Evolutionary conservation across 1,140 invertebrate species (phyloP), one percentile per base, ranked within the genome.

Genomic region (Spodoptera litura): DNA sequence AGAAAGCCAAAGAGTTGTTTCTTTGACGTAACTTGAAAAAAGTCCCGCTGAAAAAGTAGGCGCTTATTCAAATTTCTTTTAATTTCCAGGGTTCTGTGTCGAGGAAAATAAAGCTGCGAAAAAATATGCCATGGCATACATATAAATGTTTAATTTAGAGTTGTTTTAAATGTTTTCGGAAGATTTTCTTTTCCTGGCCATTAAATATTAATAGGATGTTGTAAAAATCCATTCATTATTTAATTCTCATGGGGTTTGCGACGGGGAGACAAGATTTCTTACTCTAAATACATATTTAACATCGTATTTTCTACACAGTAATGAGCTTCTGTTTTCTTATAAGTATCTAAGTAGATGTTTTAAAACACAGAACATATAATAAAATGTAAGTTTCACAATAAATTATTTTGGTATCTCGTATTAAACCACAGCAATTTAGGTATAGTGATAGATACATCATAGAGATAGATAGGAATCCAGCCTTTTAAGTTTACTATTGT

Each of bases 31-130:
- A 71, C 68, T 56, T 56, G 52, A 71, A 68, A 52, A 68, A 70
- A 38, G 51, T 71, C 53, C 27, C 52, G 20, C 44, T 25, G 53
- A 71, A 20, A 56, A 71, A 71, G 68, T 71, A 56, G 52, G 52
- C 31, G 68, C 51, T 74, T 74, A 74, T 74, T 74, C 56, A 74
- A 74, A 74, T 74, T 74, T 31, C 71, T 74, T 74, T 71, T 49
- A 74, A 61, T 58, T 74, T 74, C 61, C 55, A 51, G 49, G 49
- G 38, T 74, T 49, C 55, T 61, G 38, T 59, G 20, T 55, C 51
- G 9, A 71, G 31, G 68, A 71, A 27, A 68, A 52, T 56, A 71
- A 71, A 55, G 31, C 52, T 3, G 9, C 68, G 27, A 25, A 11
- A 53, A 71, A 71, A 71, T 71, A 71, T 55, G 51, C 27, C 9